phyloP scores from a whole-genome alignment of 2,113 vertebrate species.

The Caracal caracal region DNA sequence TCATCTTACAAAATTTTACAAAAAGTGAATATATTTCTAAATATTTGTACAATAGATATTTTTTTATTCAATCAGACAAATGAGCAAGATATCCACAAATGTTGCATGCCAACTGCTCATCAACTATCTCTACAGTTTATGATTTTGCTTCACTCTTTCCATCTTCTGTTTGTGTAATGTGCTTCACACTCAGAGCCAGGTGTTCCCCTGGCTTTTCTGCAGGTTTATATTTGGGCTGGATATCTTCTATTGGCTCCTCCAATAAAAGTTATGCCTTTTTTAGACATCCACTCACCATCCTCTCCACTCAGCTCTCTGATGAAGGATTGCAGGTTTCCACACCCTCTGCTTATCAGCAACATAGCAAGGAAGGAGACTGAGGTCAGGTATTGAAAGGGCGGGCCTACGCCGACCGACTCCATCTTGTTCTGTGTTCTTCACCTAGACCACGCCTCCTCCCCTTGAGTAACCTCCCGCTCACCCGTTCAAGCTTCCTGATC shows the following conservation, averaged over 20 bases:
- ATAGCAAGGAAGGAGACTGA: neutral
- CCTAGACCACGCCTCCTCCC: too few relatives aligned
- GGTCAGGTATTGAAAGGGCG: too few relatives aligned
- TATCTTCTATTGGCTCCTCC: neutral
- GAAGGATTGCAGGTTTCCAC: neutral
- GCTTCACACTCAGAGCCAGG: too few relatives aligned
- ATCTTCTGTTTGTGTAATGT: neutral
- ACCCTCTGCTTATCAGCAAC: neutral
- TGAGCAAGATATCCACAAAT: neutral
- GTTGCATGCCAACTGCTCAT: neutral
- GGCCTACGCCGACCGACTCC: accelerated
- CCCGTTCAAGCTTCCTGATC: too few relatives aligned
- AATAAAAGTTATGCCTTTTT: too few relatives aligned
- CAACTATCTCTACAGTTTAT: neutral
- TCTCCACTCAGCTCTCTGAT: neutral
- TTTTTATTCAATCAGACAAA: neutral
- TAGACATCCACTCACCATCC: too few relatives aligned
- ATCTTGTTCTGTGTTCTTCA: too few relatives aligned
- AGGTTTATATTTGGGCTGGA: too few relatives aligned
- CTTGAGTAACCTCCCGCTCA: too few relatives aligned
- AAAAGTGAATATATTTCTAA: neutral
- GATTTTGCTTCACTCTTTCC: neutral
- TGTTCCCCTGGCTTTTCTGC: neutral
- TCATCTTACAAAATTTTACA: neutral
- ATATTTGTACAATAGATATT: neutral